Evolutionary conservation across 2,888 invertebrate species (phyloP).

Genomic region (Mimachlamys varia): DNA sequence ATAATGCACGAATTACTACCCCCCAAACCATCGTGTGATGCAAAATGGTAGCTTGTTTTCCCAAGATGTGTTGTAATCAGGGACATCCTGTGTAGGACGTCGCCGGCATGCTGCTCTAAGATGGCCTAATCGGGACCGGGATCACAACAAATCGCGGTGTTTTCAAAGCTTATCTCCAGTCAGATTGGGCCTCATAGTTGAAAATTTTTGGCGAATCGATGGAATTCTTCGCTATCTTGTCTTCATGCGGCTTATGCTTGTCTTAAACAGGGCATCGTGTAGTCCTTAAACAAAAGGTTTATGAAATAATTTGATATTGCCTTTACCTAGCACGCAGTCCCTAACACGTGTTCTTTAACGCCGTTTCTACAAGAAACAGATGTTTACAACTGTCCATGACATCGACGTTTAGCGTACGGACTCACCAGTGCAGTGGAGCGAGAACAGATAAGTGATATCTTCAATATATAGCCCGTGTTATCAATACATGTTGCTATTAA

Average conservation of each 20-base stretch:
- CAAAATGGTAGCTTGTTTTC: slow-evolving; percentile 23
- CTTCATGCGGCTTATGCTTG: slow-evolving; percentile 23
- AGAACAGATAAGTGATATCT: slow-evolving; percentile 1
- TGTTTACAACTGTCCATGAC: not conserved
- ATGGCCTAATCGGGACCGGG: not conserved
- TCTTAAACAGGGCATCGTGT: slow-evolving; percentile 3
- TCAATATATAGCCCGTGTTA: not conserved
- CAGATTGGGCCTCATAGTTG: not conserved
- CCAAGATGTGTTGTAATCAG: not conserved
- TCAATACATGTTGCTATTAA: not conserved
- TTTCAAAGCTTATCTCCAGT: slow-evolving; percentile 25
- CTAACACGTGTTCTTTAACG: not conserved
- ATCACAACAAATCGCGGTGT: not conserved
- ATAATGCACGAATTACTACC: slow-evolving; percentile 14
- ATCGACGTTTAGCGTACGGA: not conserved
- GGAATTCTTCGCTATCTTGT: slow-evolving; percentile 21
- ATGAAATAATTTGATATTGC: slow-evolving; percentile 14
- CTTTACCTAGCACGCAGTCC: not conserved
- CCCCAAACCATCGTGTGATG: slow-evolving; percentile 8
- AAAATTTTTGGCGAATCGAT: slow-evolving; percentile 7
- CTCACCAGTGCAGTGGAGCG: not conserved
- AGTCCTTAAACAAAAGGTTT: slow-evolving; percentile 15
- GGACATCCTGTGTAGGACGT: not conserved
- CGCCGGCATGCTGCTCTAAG: slow-evolving; percentile 10
- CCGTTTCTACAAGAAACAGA: not conserved